Evolutionary conservation across 2,113 vertebrate species (phyloP), one percentile per base, ranked within the genome.

Genomic region (Heteronetta atricapilla): DNA sequence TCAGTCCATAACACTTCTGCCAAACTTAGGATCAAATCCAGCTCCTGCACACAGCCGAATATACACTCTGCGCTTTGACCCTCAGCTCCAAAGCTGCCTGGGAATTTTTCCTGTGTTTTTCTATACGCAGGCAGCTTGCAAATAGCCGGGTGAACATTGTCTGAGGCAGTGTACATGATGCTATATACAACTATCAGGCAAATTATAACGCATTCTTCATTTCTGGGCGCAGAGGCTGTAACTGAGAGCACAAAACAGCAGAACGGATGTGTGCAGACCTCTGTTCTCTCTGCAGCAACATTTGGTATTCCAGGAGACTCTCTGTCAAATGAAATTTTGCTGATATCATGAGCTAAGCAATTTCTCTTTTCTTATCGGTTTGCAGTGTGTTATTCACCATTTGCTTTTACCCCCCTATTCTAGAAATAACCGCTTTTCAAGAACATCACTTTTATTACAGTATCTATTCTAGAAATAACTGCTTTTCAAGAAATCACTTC

Each of bases 91-190:
- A 46, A 60, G 20, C 38, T 64, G 55, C 50, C n/a, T 20, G 36
- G 38, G 31, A 25, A 26, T 22, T 70, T 58, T 80, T 16, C 12
- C 46, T 36, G n/a, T 36, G 68, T 67, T 74, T 73, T 63, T 52
- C 34, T 68, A 8, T 8, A 6, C 7, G 5, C 7, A 10, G 4
- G 38, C 34, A 63, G 5, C 10, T 70, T 34, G 22, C 44, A 68
- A 34, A 18, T 40, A 60, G 7, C 73, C 13, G 1, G 3, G 29
- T 10, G 53, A 42, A 23, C 2, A 1, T 15, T 20, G 8, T n/a
- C 52, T 18, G 23, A 8, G 23, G 70, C 2, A 11, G 9, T 11
- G 29, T n/a, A 8, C 38, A 0, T 14, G 44, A 12, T 22, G 28
- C 18, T 77, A 1, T 3, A 20, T 31, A 7, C 6, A 67, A 70